Evolutionary conservation across 2,113 vertebrate species (phyloP), one percentile per base, ranked within the genome.

Genomic region (Peromyscus californicus): DNA sequence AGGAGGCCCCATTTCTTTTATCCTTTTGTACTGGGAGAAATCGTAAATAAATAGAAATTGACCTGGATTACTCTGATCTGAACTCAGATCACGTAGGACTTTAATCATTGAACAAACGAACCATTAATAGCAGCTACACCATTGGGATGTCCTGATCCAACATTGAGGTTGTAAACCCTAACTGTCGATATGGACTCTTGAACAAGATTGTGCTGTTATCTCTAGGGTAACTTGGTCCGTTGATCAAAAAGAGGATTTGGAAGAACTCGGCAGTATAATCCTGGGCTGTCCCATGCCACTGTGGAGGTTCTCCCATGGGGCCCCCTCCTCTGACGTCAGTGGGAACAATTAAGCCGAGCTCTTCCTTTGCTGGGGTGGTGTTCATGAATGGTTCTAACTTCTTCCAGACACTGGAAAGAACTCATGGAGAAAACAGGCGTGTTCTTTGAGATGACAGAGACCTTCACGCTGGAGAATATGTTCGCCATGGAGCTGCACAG

Each of bases 381-480:
- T 2, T 57, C 9, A 15, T 48, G 5, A 3, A 22, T 2, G 10
- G 39, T 15, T 26, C 42, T 7, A 0, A 51, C 78, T 48, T 0
- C 21, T 96, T 96, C 42, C 97, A 99, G 99, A 97, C 99, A 99
- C 96, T 99, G 99, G 99, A 99, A 99, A 87, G 99, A 99, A 4
- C 98, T 99, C 59, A 99, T 99, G 99, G 98, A 98, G 33, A 99
- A 98, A 92, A 99, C 99, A 0, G 98, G 98, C 3, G 99, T 99
- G 9, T 98, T 94, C 48, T 99, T 99, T 97, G 99, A 99, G 94
- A 99, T 99, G 99, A 99, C 98, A 3, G 99, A 99, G 21, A 99
- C 98, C 3, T 99, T 99, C 98, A 99, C 99, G 19, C 98, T 99
- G 98, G 99, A 99, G 96, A 99, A 99, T 95, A 99, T 99, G 99